Base-by-base conservation (phyloP, 2,888 invertebrate genomes). In the Cheiracanthium punctorium region DNA sequence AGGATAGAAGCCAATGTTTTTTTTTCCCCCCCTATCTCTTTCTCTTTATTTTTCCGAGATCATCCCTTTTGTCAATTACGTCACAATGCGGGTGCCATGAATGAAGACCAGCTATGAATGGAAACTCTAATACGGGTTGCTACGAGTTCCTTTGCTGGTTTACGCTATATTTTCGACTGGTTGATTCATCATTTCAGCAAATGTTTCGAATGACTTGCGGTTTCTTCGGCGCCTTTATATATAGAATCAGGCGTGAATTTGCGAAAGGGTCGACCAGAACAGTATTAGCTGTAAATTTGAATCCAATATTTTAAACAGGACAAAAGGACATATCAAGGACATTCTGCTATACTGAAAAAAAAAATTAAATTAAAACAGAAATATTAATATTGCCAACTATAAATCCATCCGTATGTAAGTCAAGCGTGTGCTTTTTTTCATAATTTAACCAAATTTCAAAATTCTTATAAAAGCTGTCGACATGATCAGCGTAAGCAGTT, bases 171-270 rank as follows among this genome's bases (percentile, higher is more conserved):
- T 84, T 73, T 33, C 65, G 52, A 65, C 64, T 29, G 4, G n/a
- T 84, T 84, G 82, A 84, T 84, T 84, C 82, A 73, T 84, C 77
- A 77, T 52, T 72, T 77, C 52, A 8, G 67, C 48, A 37, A 82
- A 37, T 52, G 74, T 41, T 71, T 58, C 0, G 20, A 43, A 76
- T 28, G 43, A 17, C 65, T 58, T 72, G 48, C 48, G 20, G 52
- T 33, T 32, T 33, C 37, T 20, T 1, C 8, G 33, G 10, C 1
- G 33, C 33, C 7, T 69, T 69, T 69, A n/a, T 43, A n/a, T n/a
- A 43, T 48, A 73, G 41, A 52, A 58, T 37, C 37, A 7, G 4
- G 37, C 37, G 37, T 37, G 4, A 37, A n/a, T n/a, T n/a, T n/a
- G n/a, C n/a, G n/a, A n/a, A n/a, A n/a, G n/a, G n/a, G n/a, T n/a